phyloP scores from a whole-genome alignment of 2,113 vertebrate species.

The Nanorana parkeri region DNA sequence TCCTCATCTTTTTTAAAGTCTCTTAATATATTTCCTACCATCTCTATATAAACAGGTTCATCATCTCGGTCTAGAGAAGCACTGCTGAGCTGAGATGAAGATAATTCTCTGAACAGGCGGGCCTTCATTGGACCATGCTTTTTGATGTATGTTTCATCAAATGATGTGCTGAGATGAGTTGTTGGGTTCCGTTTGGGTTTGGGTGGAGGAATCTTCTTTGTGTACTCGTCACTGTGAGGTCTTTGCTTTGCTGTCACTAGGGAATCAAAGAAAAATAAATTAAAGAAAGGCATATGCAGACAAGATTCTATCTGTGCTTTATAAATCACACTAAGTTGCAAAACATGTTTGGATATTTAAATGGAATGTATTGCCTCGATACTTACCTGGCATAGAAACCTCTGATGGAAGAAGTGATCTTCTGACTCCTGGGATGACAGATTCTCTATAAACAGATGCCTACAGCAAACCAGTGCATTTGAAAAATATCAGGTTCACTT shows the following conservation, averaged over 20 bases:
- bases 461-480: too few relatives aligned
- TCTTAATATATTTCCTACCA: conserved; percentile 91
- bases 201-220: conserved; percentile 92
- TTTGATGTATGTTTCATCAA: conserved; percentile 90
- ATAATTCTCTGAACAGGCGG: conserved; percentile 75
- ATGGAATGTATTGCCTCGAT: too few relatives aligned
- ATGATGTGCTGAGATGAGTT: conserved; percentile 95
- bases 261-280: conserved; percentile 50
- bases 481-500: too few relatives aligned
- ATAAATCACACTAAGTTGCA: too few relatives aligned
- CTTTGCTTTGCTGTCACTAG: conserved; percentile 77
- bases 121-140: conserved; percentile 79
- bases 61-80: conserved; percentile 81
- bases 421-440: too few relatives aligned
- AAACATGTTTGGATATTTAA: too few relatives aligned
- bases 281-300: neutral
- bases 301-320: too few relatives aligned
- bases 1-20: conserved; percentile 86
- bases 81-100: conserved; percentile 80
- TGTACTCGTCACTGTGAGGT: conserved; percentile 87
- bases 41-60: conserved; percentile 97
- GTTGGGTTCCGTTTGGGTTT: conserved; percentile 95
- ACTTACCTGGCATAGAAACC: too few relatives aligned
- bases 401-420: too few relatives aligned
- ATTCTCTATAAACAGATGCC: too few relatives aligned